A percentile compares a stretch with the other conserved stretches of the same genome.
phyloP scores from a whole-genome alignment of 1,140 invertebrate species.

The Dolichoris vasculosae region DNA sequence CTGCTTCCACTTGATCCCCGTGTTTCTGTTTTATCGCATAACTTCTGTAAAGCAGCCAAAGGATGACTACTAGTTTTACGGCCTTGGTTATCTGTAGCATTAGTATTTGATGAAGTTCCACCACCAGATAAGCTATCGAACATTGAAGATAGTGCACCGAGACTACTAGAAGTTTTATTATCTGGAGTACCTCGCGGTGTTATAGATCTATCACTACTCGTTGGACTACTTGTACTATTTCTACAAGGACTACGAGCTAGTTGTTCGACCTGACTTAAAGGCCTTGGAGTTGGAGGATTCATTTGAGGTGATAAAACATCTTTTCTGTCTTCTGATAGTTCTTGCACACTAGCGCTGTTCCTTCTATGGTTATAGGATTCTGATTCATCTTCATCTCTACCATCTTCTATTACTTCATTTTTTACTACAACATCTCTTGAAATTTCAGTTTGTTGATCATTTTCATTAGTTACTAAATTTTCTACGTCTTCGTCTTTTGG shows the following conservation, averaged over 20 bases:
- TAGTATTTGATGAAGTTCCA: constrained; percentile 68
- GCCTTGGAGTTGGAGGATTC: constrained; percentile 75
- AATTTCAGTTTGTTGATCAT: constrained; percentile 58
- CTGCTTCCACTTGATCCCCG: constrained; percentile 64
- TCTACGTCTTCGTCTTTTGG: constrained; percentile 70
- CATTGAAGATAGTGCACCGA: constrained; percentile 92
- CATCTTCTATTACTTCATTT: constrained; percentile 70
- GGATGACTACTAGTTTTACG: constrained; percentile 87
- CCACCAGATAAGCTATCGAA: constrained; percentile 86
- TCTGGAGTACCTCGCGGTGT: constrained; percentile 82
- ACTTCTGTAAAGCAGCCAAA: constrained; percentile 92
- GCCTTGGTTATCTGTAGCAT: constrained; percentile 72
- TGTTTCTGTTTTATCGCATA: constrained; percentile 95
- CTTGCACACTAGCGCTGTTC: constrained; percentile 61
- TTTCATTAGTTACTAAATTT: constrained; percentile 60
- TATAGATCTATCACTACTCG: constrained; percentile 83
- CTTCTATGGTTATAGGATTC: constrained; percentile 65
- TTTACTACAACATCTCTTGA: constrained; percentile 68
- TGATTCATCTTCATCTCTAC: constrained; percentile 63
- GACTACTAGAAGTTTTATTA: constrained; percentile 81
- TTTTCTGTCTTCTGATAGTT: constrained; percentile 65
- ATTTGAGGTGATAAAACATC: constrained; percentile 74
- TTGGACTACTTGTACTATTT: constrained; percentile 80
- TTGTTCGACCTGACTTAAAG: constrained; percentile 66
- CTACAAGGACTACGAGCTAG: constrained; percentile 76